These are phyloP conservation scores for Poecilobothrus nobilitatus DNA, from an alignment of 2,888 invertebrate genomes.

Conservation along the genomic window DNA sequence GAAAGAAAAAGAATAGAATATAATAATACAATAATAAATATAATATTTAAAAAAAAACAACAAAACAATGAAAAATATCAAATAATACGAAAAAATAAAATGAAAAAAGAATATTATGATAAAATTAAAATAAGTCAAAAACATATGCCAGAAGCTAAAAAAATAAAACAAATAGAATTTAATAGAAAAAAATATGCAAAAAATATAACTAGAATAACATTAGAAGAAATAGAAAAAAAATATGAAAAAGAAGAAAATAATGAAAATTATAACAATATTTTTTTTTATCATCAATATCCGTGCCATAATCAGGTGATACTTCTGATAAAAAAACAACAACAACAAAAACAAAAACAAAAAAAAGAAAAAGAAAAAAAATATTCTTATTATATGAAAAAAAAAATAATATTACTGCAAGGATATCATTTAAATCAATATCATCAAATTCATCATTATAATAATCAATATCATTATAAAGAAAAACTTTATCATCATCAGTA, in stretches of 20 bases:
- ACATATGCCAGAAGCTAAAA: background rate
- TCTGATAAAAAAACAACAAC: background rate
- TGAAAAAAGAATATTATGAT: background rate
- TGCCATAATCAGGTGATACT: constrained; percentile 4
- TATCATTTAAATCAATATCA: too few species aligned
- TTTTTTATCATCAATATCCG: background rate
- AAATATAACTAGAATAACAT: background rate
- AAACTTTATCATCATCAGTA: background rate
- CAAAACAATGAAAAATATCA: background rate
- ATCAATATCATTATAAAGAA: too few species aligned
- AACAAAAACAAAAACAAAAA: background rate
- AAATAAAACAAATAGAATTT: background rate
- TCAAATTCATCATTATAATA: too few species aligned
- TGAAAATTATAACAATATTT: background rate
- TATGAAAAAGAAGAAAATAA: too few species aligned
- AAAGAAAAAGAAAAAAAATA: background rate
- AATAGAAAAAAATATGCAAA: background rate
- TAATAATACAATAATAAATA: background rate
- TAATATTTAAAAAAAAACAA: too few species aligned
- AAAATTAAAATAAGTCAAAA: background rate
- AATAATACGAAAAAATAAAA: background rate
- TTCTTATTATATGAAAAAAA: too few species aligned
- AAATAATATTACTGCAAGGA: too few species aligned
- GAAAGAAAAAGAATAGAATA: background rate
- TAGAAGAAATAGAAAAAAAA: background rate